Base-by-base conservation (phyloP, 1,140 invertebrate genomes). In the Goniozus legneri region DNA sequence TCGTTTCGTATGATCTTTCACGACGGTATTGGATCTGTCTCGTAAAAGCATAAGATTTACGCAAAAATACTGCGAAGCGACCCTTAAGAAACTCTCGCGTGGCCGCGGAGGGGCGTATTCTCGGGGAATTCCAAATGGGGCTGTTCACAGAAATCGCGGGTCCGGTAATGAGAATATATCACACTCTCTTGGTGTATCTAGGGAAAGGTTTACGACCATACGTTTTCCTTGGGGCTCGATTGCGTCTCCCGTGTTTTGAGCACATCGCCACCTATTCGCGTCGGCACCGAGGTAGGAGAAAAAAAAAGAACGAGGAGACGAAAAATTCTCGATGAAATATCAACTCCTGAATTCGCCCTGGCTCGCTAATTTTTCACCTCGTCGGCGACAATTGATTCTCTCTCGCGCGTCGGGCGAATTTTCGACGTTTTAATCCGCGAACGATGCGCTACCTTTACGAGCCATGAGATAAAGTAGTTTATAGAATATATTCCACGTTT, bases 91-190 rank as follows among this genome's bases (percentile, higher is more conserved):
- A 14, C 4, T 46, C 31, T 38, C 46, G 8, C 32, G 32, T n/a
- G n/a, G n/a, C n/a, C n/a, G n/a, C n/a, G n/a, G n/a, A 4, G 13
- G 32, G 12, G 19, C 13, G 22, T 22, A 52, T n/a, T 43, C 24
- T 32, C 45, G 37, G 37, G 18, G 39, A 47, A 47, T 14, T 7
- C 34, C 40, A 52, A 52, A 52, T 43, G 40, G 21, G 20, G 30
- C 2, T 16, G 15, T 18, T 19, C 32, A 32, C 27, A 16, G 16
- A 35, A 50, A 35, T 45, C 32, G 24, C 15, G 21, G 10, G 36
- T 33, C 19, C 24, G 41, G 50, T 50, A 53, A 53, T 49, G 51
- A 53, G 41, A 27, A 53, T 53, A 53, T 44, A 53, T 53, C 43
- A 34, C 10, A 32, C 15, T 20, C 14, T 44, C 8, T 14, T 50